These are phyloP conservation scores for Amblyopsis rosae DNA, from an alignment of 2,113 vertebrate genomes.

Conservation along the genomic window DNA sequence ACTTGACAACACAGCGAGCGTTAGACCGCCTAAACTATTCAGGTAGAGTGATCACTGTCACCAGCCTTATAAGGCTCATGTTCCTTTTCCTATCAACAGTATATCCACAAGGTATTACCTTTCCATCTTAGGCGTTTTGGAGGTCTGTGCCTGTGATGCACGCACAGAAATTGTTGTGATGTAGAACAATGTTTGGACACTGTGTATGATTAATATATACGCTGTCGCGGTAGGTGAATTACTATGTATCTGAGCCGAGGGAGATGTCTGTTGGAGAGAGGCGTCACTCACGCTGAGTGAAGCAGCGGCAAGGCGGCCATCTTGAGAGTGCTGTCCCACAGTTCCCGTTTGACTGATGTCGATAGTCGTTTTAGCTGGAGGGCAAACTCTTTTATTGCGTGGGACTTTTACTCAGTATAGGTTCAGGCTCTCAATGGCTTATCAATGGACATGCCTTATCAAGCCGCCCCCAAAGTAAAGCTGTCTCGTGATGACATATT, in stretches of 20 bases:
- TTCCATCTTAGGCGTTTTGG: constrained; percentile 12
- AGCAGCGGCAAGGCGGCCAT: constrained; percentile 27
- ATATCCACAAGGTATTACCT: constrained; percentile 38
- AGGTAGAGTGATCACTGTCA: constrained; percentile 65
- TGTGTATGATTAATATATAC: constrained; percentile 52
- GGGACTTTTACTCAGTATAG: constrained; percentile 60
- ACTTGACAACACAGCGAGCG: constrained; percentile 59
- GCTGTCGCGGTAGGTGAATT: constrained; percentile 35
- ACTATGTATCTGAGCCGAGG: constrained; percentile 27
- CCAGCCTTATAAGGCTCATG: constrained; percentile 40
- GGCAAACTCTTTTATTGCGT: constrained; percentile 63
- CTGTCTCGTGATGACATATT: constrained; percentile 57
- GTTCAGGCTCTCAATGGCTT: constrained; percentile 63
- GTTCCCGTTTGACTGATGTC: constrained; percentile 44
- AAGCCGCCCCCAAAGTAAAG: constrained; percentile 18
- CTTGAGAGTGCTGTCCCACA: constrained; percentile 29
- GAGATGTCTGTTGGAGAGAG: constrained; percentile 33
- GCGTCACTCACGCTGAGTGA: constrained; percentile 17
- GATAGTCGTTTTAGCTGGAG: constrained; percentile 49
- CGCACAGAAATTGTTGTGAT: not conserved
- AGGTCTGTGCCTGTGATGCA: constrained; percentile 9
- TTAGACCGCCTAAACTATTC: constrained; percentile 66
- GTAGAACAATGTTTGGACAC: constrained; percentile 32
- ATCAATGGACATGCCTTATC: constrained; percentile 72
- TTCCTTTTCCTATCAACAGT: constrained; percentile 47